Percentiles rank a stretch among this genome's conserved stretches.
Conservation (phyloP, 2,113 vertebrate genomes). For the Bubo bubo region DNA sequence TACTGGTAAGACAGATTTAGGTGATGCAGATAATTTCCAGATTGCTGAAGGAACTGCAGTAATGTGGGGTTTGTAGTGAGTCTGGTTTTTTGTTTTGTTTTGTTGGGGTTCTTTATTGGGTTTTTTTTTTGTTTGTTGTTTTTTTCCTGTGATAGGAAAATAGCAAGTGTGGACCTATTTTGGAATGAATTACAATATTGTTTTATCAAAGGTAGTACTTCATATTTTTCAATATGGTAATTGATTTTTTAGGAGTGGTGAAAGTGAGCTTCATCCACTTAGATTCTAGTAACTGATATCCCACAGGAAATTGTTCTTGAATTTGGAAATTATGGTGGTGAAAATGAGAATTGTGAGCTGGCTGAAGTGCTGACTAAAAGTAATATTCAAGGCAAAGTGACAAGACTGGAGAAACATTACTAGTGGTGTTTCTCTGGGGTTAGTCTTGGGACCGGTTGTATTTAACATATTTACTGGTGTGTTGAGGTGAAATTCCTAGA, state of each 20-base stretch:
- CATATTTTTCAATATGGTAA: background rate
- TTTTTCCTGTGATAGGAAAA: background rate
- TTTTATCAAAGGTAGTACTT: background rate
- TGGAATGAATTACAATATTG: background rate
- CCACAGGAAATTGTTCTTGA: background rate
- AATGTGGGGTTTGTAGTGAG: background rate
- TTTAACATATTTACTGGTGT: background rate
- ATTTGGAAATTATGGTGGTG: background rate
- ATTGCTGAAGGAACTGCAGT: background rate
- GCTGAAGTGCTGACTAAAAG: background rate
- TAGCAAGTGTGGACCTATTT: background rate
- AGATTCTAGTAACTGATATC: background rate
- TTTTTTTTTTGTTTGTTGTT: background rate
- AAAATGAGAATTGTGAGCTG: background rate
- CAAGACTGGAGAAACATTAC: background rate
- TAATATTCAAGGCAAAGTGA: background rate
- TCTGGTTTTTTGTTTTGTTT: background rate
- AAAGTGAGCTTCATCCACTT: background rate
- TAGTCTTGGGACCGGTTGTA: background rate
- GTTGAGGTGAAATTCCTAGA: background rate
- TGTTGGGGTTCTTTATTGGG: background rate
- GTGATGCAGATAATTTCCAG: background rate
- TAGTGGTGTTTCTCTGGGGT: background rate
- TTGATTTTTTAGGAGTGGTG: background rate
- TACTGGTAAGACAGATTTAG: background rate